Evolutionary conservation across 2,797 vertebrate genomes (phyloP).

Genomic region (Karalla daura): DNA sequence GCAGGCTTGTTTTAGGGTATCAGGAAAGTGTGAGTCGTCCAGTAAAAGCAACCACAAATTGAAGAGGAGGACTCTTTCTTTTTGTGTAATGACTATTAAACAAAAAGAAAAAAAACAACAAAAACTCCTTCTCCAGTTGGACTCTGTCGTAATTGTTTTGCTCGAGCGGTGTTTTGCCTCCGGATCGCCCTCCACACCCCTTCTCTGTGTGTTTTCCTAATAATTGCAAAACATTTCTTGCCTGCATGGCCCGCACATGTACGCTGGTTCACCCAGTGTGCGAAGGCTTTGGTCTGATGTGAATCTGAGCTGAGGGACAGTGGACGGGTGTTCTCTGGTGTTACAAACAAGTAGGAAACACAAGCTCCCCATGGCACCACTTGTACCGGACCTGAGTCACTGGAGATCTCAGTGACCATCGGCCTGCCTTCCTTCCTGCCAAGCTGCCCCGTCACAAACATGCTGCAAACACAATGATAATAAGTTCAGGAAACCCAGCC

Average conservation of each 20-base stretch:
- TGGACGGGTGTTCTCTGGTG: slow-evolving; percentile 67
- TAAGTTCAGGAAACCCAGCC: slow-evolving; percentile 63
- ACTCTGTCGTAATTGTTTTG: slow-evolving; percentile 25
- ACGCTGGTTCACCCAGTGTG: not conserved
- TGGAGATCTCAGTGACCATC: slow-evolving; percentile 76
- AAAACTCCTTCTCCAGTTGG: not conserved
- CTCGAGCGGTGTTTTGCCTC: slow-evolving; percentile 8
- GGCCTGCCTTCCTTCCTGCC: slow-evolving; percentile 82
- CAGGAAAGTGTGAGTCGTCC: slow-evolving; percentile 44
- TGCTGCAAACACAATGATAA: slow-evolving; percentile 72
- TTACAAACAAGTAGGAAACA: slow-evolving; percentile 72
- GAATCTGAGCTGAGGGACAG: slow-evolving; percentile 16
- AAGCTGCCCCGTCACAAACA: slow-evolving; percentile 77
- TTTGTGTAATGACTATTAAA: too few species aligned
- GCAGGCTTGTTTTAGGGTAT: slow-evolving; percentile 10
- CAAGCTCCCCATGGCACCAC: slow-evolving; percentile 77
- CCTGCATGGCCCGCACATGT: not conserved
- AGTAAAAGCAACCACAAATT: slow-evolving; percentile 41
- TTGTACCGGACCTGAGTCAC: slow-evolving; percentile 80
- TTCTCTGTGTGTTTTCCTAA: not conserved
- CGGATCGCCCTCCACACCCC: slow-evolving; percentile 9
- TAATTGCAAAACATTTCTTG: slow-evolving; percentile 37
- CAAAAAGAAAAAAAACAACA: slow-evolving; percentile 17
- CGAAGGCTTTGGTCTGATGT: slow-evolving; percentile 4
- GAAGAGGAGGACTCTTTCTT: slow-evolving; percentile 23